phyloP scores from a whole-genome alignment of 1,140 invertebrate species.

The Riptortus pedestris region DNA sequence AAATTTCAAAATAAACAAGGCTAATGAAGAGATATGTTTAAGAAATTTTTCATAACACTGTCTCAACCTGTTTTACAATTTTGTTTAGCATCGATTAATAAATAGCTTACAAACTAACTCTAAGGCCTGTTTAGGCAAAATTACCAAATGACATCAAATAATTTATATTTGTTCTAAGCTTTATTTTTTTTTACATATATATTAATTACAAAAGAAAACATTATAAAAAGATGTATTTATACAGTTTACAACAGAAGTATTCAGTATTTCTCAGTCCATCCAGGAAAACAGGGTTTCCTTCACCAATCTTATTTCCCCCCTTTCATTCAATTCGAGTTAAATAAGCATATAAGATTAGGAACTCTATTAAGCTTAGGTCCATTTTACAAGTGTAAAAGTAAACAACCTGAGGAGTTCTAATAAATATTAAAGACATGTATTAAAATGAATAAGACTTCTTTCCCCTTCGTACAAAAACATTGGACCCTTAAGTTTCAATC shows the following conservation, averaged over 20 bases:
- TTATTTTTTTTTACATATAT: background rate
- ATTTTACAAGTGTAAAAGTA: background rate
- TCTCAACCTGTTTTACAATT: background rate
- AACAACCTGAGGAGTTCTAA: background rate
- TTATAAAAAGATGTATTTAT: background rate
- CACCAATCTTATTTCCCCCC: too few relatives aligned
- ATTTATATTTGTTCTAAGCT: constrained; percentile 6
- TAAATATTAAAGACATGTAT: background rate
- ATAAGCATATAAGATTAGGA: too few relatives aligned
- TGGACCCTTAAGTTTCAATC: constrained; percentile 11
- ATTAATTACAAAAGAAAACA: background rate
- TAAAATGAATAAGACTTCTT: background rate
- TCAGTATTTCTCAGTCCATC: too few relatives aligned
- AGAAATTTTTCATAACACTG: background rate
- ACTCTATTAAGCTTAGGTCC: constrained; percentile 6
- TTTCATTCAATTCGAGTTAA: too few relatives aligned
- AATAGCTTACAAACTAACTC: background rate
- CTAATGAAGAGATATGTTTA: constrained; percentile 5
- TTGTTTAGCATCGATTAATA: background rate
- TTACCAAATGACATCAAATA: background rate
- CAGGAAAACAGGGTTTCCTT: too few relatives aligned
- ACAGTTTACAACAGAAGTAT: background rate
- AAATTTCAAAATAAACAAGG: background rate
- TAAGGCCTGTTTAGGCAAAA: background rate
- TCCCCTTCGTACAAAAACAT: constrained; percentile 4